Evolutionary conservation across 2,888 invertebrate genomes (phyloP).

Genomic region (Agriotes lineatus): DNA sequence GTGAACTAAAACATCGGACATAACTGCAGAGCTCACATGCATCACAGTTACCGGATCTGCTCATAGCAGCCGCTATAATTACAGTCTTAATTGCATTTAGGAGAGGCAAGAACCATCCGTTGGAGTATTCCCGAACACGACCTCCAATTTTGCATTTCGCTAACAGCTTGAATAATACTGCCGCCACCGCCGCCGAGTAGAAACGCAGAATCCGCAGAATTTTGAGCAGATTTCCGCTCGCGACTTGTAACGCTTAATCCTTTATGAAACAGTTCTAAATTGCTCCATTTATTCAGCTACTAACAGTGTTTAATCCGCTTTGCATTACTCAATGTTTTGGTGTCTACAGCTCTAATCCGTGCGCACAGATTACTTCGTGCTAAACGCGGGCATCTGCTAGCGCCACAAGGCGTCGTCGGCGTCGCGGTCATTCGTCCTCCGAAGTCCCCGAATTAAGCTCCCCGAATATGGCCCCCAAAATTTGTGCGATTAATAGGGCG

Average conservation of each 20-base stretch:
- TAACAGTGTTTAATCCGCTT: constrained; percentile 56
- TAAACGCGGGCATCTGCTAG: constrained; percentile 44
- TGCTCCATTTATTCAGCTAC: constrained; percentile 57
- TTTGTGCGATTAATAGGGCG: constrained; percentile 24
- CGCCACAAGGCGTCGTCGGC: constrained; percentile 11
- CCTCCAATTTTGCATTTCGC: constrained; percentile 40
- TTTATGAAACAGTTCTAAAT: constrained; percentile 53
- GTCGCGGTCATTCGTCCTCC: constrained; percentile 9
- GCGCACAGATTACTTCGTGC: constrained; percentile 48
- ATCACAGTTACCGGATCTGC: constrained; percentile 47
- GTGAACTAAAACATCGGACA: constrained; percentile 44
- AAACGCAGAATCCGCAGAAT: constrained; percentile 40
- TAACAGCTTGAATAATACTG: constrained; percentile 30
- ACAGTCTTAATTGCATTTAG: constrained; percentile 57
- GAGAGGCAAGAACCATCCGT: constrained; percentile 49
- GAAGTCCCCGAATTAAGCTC: constrained; percentile 16
- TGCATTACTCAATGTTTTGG: constrained; percentile 53
- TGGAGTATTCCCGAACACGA: constrained; percentile 34
- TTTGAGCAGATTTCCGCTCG: constrained; percentile 37
- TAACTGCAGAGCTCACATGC: constrained; percentile 45
- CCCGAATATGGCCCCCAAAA: neutral
- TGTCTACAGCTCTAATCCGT: constrained; percentile 50
- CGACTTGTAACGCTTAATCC: constrained; percentile 49
- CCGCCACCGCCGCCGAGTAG: constrained; percentile 25
- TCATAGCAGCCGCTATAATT: constrained; percentile 55